Evolutionary conservation across 1,140 invertebrate genomes (phyloP).

Genomic region (Neodiprion lecontei): DNA sequence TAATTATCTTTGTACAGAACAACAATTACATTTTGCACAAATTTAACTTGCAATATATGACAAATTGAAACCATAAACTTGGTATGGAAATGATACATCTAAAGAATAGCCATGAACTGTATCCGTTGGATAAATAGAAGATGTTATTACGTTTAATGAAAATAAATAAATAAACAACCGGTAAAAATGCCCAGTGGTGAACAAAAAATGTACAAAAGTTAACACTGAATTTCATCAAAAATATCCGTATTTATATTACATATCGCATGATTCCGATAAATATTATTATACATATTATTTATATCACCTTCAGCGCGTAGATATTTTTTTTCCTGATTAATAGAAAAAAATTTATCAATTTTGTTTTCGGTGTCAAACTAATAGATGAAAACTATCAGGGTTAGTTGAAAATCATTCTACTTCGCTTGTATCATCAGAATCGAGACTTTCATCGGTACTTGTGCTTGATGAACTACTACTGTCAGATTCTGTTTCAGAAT

Average conservation of each 20-base stretch:
- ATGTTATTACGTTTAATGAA: background rate
- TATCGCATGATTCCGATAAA: no score
- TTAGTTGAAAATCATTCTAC: background rate
- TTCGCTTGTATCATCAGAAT: slow-evolving; percentile 27
- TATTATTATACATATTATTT: no score
- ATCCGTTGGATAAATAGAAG: background rate
- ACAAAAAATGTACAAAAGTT: no score
- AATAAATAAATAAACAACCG: background rate
- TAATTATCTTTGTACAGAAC: no score
- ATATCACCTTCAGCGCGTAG: no score
- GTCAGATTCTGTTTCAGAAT: slow-evolving; percentile 27
- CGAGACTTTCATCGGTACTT: slow-evolving; percentile 11
- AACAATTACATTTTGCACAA: background rate
- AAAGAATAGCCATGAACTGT: background rate
- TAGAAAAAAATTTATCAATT: no score
- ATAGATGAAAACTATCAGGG: background rate
- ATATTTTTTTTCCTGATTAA: no score
- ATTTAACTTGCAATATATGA: slow-evolving; percentile 14
- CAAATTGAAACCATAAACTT: background rate
- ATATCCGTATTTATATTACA: no score
- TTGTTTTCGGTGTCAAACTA: background rate
- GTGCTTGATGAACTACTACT: slow-evolving; percentile 13
- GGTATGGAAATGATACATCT: slow-evolving; percentile 2
- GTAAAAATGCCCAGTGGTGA: no score
- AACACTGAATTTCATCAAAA: no score